A percentile compares a stretch with the other conserved stretches of the same genome.
Evolutionary conservation across 2,113 vertebrate genomes (phyloP).

Genomic region (Rhabdomys dilectus): DNA sequence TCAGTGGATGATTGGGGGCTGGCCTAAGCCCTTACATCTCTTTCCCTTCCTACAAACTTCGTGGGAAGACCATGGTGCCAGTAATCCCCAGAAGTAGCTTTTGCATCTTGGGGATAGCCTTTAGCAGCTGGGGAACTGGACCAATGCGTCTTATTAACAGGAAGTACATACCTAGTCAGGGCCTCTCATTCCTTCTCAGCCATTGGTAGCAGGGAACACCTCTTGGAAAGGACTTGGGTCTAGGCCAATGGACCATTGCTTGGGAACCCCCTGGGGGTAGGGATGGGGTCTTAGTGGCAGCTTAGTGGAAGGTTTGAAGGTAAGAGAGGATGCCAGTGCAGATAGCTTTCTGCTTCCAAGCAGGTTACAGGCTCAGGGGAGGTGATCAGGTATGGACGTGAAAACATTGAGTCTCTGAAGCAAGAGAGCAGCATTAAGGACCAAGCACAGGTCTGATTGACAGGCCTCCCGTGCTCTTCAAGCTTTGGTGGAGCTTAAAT

Average conservation of each 20-base stretch:
- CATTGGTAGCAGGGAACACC: neutral
- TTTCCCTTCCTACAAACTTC: neutral
- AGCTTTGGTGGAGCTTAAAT: neutral
- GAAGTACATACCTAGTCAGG: fast-evolving
- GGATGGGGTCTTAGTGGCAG: neutral
- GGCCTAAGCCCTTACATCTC: neutral
- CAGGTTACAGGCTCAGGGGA: neutral
- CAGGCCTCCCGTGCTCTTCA: fast-evolving
- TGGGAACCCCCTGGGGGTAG: too few relatives aligned
- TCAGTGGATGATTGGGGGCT: neutral
- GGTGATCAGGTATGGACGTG: neutral
- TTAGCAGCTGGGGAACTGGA: neutral
- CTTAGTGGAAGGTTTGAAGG: neutral
- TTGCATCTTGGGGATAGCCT: neutral
- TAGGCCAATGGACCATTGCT: neutral
- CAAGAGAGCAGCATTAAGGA: neutral
- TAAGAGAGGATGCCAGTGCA: neutral
- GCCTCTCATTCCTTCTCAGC: neutral
- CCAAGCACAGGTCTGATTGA: neutral
- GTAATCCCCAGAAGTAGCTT: neutral
- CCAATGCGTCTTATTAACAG: neutral
- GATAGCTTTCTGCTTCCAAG: neutral
- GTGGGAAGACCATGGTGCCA: fast-evolving
- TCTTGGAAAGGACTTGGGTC: neutral
- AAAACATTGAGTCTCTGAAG: neutral